These are phyloP conservation scores for Phaonia tiefii DNA, from an alignment of 2,888 invertebrate genomes.

Conservation along the genomic window DNA sequence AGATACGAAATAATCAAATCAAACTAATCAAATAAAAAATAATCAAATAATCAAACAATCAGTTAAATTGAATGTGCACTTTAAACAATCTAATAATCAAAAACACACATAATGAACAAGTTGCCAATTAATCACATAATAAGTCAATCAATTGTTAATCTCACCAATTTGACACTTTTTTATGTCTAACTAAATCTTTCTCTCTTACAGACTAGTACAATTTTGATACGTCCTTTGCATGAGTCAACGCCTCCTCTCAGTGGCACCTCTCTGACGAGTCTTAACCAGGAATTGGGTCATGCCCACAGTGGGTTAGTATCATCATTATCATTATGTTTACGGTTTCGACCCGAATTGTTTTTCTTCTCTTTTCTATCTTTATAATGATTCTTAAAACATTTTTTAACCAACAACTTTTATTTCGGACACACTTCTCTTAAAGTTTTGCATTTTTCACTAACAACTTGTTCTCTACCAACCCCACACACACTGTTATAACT, in stretches of 20 bases:
- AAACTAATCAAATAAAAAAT: too few species aligned
- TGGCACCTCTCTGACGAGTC: constrained; percentile 77
- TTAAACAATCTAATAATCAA: neutral
- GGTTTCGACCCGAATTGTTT: constrained; percentile 31
- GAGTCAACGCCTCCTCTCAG: constrained; percentile 78
- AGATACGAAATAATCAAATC: too few species aligned
- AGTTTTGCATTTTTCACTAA: constrained; percentile 23
- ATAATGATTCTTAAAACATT: constrained; percentile 6
- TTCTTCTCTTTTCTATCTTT: constrained; percentile 28
- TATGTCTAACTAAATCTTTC: neutral
- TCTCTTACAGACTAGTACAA: constrained; percentile 77
- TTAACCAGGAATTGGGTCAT: constrained; percentile 73
- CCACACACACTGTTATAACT: constrained; percentile 38
- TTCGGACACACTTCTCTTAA: constrained; percentile 23
- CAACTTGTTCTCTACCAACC: neutral
- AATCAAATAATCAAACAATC: too few species aligned
- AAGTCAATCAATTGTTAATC: too few species aligned
- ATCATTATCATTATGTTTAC: constrained; percentile 13
- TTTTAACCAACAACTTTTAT: constrained; percentile 9
- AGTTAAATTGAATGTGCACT: neutral
- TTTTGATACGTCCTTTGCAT: constrained; percentile 78
- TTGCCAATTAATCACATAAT: too few species aligned
- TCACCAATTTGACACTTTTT: neutral
- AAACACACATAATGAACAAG: neutral
- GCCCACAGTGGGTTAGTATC: constrained; percentile 71